Evolutionary conservation across 2,888 invertebrate genomes (phyloP), one percentile per base, ranked within the genome.

Genomic region (Ptilodon capucinus): DNA sequence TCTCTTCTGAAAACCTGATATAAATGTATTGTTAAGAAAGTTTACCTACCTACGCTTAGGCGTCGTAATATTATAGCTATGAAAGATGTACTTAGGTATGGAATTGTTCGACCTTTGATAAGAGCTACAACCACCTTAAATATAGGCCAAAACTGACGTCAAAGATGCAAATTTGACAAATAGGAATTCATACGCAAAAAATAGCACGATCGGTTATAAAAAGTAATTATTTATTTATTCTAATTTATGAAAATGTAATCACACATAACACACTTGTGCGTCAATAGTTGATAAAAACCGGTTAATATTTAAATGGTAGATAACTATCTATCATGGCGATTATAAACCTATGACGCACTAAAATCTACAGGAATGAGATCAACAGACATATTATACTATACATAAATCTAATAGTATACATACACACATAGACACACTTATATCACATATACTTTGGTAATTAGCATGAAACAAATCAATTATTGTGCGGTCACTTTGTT

Each of bases 381-480:
- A 78, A 75, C 63, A 59, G 46, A 64, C 50, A 38, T 66, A n/a
- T n/a, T n/a, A 64, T 43, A 58, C 47, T 53, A 46, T 56, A 48
- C 57, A 42, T 65, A 61, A 56, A 54, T 57, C 53, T 56, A 51
- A 53, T 60, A 63, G 56, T 53, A 60, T 50, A 62, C n/a, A 13
- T 43, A 46, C 50, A n/a, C n/a, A n/a, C n/a, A n/a, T 54, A 59
- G 51, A 41, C 67, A 66, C 45, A 46, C 53, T 57, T 61, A 62
- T 55, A 82, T 82, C 81, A 81, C 79, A 79, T 68, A 64, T 45
- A 79, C 79, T 82, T 82, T 81, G 79, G 81, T 81, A 71, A 63
- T 62, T 48, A 28, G 28, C 28, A 28, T n/a, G n/a, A 28, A 2
- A 11, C 2, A 28, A n/a, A 11, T 28, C 11, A 28, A 28, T 11